Evolutionary conservation across 2,797 vertebrate genomes (phyloP), one percentile per base, ranked within the genome.

Genomic region (Pachyuromys duprasi): DNA sequence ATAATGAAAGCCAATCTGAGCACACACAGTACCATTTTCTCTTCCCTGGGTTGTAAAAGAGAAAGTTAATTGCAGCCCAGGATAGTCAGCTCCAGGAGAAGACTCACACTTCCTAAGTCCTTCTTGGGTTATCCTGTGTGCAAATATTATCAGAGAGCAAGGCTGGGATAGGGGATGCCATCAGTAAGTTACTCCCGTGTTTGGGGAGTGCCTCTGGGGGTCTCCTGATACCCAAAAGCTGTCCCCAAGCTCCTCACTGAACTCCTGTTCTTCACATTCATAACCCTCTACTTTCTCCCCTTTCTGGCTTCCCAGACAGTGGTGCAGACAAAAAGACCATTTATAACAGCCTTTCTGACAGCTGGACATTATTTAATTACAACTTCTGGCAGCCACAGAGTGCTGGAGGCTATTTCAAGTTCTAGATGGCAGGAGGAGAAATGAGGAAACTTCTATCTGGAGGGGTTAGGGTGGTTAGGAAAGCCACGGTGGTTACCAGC

Each of bases 331-430:
- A 98, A 98, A 96, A 80, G 94, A 93, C 92, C 94, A 88, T 97
- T 97, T 97, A 94, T 97, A 97, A 97, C 93, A 97, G 97, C 97
- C 97, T 98, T 98, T 78, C 95, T 98, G 98, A 97, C 97, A 96
- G 98, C 95, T 96, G 97, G 97, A 96, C 96, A 97, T 97, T 97
- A 97, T 97, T 97, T 97, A 98, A 98, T 97, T 97, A 97, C 96
- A 97, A 91, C 89, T 70, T 93, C 97, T 96, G 97, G 97, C 97
- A 98, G 97, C 98, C 95, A 96, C 94, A 98, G 93, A 95, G 95
- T 90, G 94, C 95, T 70, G 33, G 90, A 89, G 93, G 96, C 96
- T 97, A 97, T 98, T 98, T 98, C 98, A 98, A 98, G 97, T 94
- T 89, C 93, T 90, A 91, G 74, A 83, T 72, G 13, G 96, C 96